phyloP scores from a whole-genome alignment of 2,797 vertebrate species.

The Fratercula arctica region DNA sequence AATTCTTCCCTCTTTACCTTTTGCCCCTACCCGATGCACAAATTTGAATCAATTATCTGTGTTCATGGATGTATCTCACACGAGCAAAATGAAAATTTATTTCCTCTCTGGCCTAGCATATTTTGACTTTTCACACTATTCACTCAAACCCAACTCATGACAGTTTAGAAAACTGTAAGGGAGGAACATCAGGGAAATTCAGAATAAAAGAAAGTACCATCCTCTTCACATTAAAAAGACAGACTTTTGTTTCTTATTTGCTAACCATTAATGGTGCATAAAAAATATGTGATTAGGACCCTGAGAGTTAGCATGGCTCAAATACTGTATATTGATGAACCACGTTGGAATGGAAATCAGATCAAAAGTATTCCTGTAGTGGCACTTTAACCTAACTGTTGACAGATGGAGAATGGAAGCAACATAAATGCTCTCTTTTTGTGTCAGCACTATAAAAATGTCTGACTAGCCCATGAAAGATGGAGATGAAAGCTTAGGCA shows the following conservation, averaged over 20 bases:
- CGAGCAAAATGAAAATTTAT: neutral
- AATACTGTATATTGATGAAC: slow-evolving; percentile 13
- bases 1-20: neutral
- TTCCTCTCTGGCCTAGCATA: neutral
- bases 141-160: neutral
- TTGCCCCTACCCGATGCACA: neutral
- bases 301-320: slow-evolving; percentile 16
- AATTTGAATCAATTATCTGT: neutral
- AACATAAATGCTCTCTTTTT: slow-evolving; percentile 75
- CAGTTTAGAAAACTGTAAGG: neutral
- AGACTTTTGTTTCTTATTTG: slow-evolving; percentile 43
- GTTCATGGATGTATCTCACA: neutral
- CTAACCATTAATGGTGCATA: slow-evolving; percentile 41
- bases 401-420: slow-evolving; percentile 78
- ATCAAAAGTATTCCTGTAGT: slow-evolving; percentile 72
- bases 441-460: slow-evolving; percentile 79
- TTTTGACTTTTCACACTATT: neutral
- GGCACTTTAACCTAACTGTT: slow-evolving; percentile 75
- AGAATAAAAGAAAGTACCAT: slow-evolving; percentile 21
- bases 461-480: slow-evolving; percentile 77
- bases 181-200: neutral
- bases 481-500: slow-evolving; percentile 73
- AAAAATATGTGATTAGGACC: slow-evolving; percentile 16
- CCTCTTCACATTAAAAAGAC: slow-evolving; percentile 27
- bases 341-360: slow-evolving; percentile 62